Conservation (phyloP, 2,888 invertebrate genomes). For the Hyposoter didymator region DNA sequence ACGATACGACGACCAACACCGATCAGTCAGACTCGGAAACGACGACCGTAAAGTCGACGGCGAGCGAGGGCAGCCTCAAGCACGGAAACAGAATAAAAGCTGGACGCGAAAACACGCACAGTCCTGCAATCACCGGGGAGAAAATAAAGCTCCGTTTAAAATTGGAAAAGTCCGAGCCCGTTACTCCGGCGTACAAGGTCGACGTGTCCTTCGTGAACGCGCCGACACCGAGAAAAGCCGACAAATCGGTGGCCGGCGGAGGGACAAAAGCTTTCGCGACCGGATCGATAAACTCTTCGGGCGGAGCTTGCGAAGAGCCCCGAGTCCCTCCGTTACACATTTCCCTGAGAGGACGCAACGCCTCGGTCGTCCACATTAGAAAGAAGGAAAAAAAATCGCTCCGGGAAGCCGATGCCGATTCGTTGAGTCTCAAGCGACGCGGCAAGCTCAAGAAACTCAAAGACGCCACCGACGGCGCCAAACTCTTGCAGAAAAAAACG, state of each 20-base stretch:
- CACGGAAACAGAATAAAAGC: conserved; percentile 80
- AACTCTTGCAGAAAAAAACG: conserved; percentile 82
- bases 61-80: conserved; percentile 86
- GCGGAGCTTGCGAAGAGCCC: conserved; percentile 87
- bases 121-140: conserved; percentile 86
- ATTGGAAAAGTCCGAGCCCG: conserved; percentile 93
- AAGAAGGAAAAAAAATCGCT: conserved; percentile 89
- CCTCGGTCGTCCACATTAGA: conserved; percentile 92
- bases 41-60: conserved; percentile 86
- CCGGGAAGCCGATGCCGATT: conserved; percentile 83
- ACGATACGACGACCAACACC: conserved; percentile 84
- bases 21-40: conserved; percentile 87
- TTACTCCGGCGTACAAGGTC: conserved; percentile 92
- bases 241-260: conserved; percentile 83
- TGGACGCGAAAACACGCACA: conserved; percentile 80
- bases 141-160: conserved; percentile 93
- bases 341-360: conserved; percentile 92
- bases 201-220: conserved; percentile 90
- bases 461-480: conserved; percentile 82
- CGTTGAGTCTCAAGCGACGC: conserved; percentile 81
- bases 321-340: conserved; percentile 96
- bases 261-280: conserved; percentile 84
- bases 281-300: conserved; percentile 76
- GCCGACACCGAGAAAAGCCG: conserved; percentile 82
- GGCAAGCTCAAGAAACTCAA: conserved; percentile 86